phyloP scores from a whole-genome alignment of 1,140 invertebrate species.

The Brachionus rubens region DNA sequence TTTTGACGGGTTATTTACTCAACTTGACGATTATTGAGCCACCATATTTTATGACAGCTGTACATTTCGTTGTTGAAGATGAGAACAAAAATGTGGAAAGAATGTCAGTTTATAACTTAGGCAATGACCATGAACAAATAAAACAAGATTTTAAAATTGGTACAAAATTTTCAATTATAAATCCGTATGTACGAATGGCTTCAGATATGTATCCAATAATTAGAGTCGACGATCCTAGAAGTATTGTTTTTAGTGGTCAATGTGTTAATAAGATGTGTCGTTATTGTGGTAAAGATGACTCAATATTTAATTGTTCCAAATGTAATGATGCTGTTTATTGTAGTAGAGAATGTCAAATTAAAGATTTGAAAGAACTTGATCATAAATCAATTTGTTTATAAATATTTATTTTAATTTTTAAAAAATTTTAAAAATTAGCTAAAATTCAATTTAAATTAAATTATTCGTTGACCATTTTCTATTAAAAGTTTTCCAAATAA shows the following conservation, averaged over 20 bases:
- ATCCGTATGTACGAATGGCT: conserved; percentile 29
- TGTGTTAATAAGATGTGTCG: not conserved
- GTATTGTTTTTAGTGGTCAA: not conserved
- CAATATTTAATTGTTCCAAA: not conserved
- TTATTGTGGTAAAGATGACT: not conserved
- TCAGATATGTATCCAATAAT: not conserved
- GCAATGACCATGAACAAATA: not conserved
- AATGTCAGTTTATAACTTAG: not conserved
- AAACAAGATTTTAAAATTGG: not conserved
- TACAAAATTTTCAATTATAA: not conserved
- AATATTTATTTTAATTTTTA: too few species aligned
- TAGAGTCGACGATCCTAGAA: conserved; percentile 1
- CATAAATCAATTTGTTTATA: conserved; percentile 33
- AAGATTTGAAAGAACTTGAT: not conserved
- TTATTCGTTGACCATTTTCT: too few species aligned
- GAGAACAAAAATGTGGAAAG: not conserved
- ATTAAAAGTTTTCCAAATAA: too few species aligned
- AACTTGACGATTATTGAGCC: not conserved
- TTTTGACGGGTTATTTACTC: not conserved
- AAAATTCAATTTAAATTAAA: too few species aligned
- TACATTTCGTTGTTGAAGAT: not conserved
- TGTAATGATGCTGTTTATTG: conserved; percentile 1
- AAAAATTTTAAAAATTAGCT: too few species aligned
- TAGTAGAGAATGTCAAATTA: conserved; percentile 29
- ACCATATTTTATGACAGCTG: not conserved